Base-by-base conservation (phyloP, 1,140 invertebrate genomes). In the Anoplolepis gracilipes region DNA sequence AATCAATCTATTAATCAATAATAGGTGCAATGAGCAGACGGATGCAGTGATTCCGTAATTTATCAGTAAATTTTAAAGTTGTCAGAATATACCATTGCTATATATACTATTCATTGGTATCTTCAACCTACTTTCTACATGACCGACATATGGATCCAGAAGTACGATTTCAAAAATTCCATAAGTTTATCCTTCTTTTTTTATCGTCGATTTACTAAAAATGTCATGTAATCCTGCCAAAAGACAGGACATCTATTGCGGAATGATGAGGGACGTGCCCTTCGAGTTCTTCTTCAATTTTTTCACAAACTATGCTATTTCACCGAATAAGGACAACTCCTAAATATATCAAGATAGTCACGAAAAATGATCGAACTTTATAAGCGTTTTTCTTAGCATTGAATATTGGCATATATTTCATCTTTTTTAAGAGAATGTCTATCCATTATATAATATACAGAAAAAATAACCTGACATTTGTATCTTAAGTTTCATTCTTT, bases 41-140 rank as follows among this genome's bases (percentile, higher is more conserved):
- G 28, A 61, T 13, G 13, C 19, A 69, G 22, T 25, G 65, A 81
- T 81, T 67, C 85, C 61, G 77, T 87, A 88, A 85, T 84, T 90
- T 85, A 88, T 77, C 57, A 86, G 69, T 67, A 87, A 92, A 92
- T 91, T 72, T 89, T 81, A 84, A 88, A 91, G 84, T 91, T 87
- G 73, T 81, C 86, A 84, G 13, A 53, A 61, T 46, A 70, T 88
- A 87, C 85, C 57, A 73, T 87, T 84, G 64, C 65, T 77, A 84
- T 33, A 33, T 72, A 36, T 33, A n/a, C 64, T 76, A 42, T 76
- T 76, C 42, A 61, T 16, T 39, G n/a, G 7, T 8, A n/a, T 76
- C 7, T 55, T 8, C 72, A 73, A 79, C 75, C 77, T 53, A 79
- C 75, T 75, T 82, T 70, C 42, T 55, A 25, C 36, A 42, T 85